Evolutionary conservation across 1,140 invertebrate species (phyloP), one percentile per base, ranked within the genome.

Genomic region (Drosophila pseudoobscura): DNA sequence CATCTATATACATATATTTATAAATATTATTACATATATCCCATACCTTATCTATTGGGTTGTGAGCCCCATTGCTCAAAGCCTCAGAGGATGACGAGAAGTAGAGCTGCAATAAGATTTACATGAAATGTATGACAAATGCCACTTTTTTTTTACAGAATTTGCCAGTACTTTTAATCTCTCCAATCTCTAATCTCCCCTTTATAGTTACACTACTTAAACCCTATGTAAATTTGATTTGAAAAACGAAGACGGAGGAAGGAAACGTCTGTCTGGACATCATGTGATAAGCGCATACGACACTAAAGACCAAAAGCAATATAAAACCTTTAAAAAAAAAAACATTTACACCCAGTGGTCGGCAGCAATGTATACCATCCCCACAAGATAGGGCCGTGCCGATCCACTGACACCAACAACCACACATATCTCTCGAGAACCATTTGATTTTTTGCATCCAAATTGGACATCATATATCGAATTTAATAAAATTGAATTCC

Each of bases 131-230:
- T 46, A 54, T 15, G 13, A 26, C 50, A 39, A 22, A 31, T 39
- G 29, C 13, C 13, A 35, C 29, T 44, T 20, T 47, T 39, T 39
- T 4, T 39, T 39, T 3, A 13, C 11, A 39, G 47, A 17, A 26
- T 50, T 69, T 76, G 74, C 64, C 73, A 76, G 54, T 69, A 76
- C 71, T 66, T 54, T 75, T 70, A 75, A 75, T 66, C 39, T 50
- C 47, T 11, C 3, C 4, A 26, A 5, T 26, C 35, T 56, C 29
- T 11, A 22, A 43, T 43, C 7, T 13, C 41, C 8, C 51, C 43
- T 22, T 49, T 69, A 66, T 51, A 49, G 47, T 29, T 74, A 52
- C 43, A 57, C 70, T 74, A 74, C 74, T 64, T 74, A 74, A 74
- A 57, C 64, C 59, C 47, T 35, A 20, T 53, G 39, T 50, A 71